Evolutionary conservation across 2,113 vertebrate species (phyloP).

Genomic region (Scytalopus superciliaris): DNA sequence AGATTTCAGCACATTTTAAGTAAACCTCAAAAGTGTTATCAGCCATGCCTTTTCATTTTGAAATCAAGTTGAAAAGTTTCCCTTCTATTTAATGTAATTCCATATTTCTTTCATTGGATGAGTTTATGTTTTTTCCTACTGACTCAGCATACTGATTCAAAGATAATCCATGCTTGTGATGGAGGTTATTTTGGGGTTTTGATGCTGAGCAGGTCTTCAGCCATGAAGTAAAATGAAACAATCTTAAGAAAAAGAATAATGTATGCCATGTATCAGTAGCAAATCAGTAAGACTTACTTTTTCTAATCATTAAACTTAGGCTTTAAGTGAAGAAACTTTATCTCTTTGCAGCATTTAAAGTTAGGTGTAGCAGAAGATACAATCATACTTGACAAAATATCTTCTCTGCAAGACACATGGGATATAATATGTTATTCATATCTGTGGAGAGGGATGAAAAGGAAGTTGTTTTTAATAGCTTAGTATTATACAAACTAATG

Average conservation of each 20-base stretch:
- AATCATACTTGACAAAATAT: neutral
- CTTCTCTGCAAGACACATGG: neutral
- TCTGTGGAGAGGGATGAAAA: neutral
- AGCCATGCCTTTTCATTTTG: neutral
- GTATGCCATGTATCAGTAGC: neutral
- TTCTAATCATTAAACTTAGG: neutral
- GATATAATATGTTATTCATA: neutral
- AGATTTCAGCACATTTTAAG: neutral
- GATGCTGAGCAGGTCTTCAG: neutral
- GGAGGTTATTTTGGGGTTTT: neutral
- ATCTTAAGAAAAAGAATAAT: neutral
- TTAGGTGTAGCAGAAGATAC: neutral
- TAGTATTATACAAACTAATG: neutral
- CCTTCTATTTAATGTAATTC: neutral
- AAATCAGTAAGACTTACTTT: neutral
- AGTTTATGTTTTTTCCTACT: neutral
- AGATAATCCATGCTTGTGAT: neutral
- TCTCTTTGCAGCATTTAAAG: neutral
- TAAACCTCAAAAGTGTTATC: neutral
- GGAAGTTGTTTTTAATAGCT: neutral
- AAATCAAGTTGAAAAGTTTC: neutral
- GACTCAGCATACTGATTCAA: neutral
- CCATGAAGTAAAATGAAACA: neutral
- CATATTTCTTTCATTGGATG: neutral
- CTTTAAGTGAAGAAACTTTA: neutral